A percentile compares a stretch with the other conserved stretches of the same genome.
phyloP scores from a whole-genome alignment of 2,797 vertebrate genomes.

The Hoplostethus atlanticus region DNA sequence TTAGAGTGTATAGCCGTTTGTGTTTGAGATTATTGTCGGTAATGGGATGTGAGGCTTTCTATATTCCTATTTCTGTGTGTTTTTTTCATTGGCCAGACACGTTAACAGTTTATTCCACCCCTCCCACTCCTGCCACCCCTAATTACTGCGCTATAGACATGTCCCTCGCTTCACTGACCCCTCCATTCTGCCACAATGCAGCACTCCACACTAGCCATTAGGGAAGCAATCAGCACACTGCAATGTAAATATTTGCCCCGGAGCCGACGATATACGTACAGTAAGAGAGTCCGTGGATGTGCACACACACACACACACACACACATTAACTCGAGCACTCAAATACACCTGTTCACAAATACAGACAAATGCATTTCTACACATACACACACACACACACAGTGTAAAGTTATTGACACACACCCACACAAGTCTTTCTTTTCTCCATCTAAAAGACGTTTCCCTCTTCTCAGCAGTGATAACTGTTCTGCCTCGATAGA shows the following conservation, averaged over 20 bases:
- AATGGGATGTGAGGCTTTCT: conserved; percentile 63
- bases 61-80: conserved; percentile 50
- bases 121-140: conserved; percentile 53
- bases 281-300: conserved; percentile 29
- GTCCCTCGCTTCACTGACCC: conserved; percentile 36
- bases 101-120: conserved; percentile 61
- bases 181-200: conserved; percentile 40
- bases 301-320: conserved; percentile 27
- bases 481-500: conserved; percentile 35
- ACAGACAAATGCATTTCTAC: too few relatives aligned
- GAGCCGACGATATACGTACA: conserved; percentile 31
- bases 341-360: conserved; percentile 1
- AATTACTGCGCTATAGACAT: conserved; percentile 46
- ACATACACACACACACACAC: conserved; percentile 3
- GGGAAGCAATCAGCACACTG: conserved; percentile 59
- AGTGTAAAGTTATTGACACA: neutral
- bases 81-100: conserved; percentile 34
- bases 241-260: conserved; percentile 71
- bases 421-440: conserved; percentile 3
- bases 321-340: conserved; percentile 1
- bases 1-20: conserved; percentile 49
- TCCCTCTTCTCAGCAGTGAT: conserved; percentile 5
- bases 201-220: conserved; percentile 53
- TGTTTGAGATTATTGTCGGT: conserved; percentile 48
- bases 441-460: conserved; percentile 16